Evolutionary conservation across 2,113 vertebrate species (phyloP), one percentile per base, ranked within the genome.

Genomic region (Lota lota): DNA sequence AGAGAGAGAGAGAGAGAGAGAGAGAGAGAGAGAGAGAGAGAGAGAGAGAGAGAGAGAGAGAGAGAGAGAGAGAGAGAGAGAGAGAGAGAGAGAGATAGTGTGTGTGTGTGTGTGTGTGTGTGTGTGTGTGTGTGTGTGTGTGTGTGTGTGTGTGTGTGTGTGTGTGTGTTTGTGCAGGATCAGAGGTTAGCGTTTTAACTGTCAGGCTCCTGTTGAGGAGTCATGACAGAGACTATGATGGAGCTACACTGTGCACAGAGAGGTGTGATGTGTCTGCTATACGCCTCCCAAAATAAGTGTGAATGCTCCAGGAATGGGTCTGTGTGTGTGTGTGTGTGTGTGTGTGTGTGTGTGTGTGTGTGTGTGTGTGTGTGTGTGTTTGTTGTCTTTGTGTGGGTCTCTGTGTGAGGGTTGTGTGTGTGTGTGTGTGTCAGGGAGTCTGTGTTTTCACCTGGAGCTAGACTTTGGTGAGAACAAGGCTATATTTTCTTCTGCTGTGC

Each of bases 101-200:
- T 61, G 66, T 63, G 36, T 59, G 7, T 76, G 68, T 61, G 63
- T 21, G 36, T 20, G 63, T 21, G 36, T 50, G 63, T 50, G 40
- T 40, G 63, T 65, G 63, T 22, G 47, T 12, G 24, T 61, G 66
- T 61, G 24, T 56, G 5, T 74, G 68, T 61, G 36, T 50, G 36
- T 20, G 63, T 16, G 40, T 50, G 63, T 21, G 40, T 47, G 63
- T 65, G 47, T 53, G 47, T 53, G 50, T 17, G 20, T 22, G 47
- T 53, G 20, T 22, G 40, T 22, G 47, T 65, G 47, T 53, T 47
- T 53, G 21, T 17, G 14, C 54, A 60, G 19, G 36, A 72, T 61
- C 20, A 24, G 22, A 78, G 16, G 53, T 14, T 19, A n/a, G 22
- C 21, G 61, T n/a, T 28, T 28, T 62, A 62, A 33, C 40, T 47